These are phyloP conservation scores for Blastobasis adustella DNA, from an alignment of 2,888 invertebrate genomes.

Conservation along the genomic window DNA sequence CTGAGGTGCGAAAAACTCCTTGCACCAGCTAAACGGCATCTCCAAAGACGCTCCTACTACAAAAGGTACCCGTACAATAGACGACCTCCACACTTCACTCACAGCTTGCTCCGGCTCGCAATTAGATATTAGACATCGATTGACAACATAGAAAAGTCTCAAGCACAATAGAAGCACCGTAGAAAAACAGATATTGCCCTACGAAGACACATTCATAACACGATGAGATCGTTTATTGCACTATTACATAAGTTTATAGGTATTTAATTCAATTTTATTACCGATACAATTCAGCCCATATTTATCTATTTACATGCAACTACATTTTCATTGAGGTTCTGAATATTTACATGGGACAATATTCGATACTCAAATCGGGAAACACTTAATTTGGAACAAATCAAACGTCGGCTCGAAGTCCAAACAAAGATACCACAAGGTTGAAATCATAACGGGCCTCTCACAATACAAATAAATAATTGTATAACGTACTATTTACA, in stretches of 20 bases:
- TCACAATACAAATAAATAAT: slow-evolving; percentile 19
- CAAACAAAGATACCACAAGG: slow-evolving; percentile 20
- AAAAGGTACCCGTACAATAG: slow-evolving; percentile 30
- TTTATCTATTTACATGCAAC: slow-evolving; percentile 36
- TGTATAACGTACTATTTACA: slow-evolving; percentile 27
- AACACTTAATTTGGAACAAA: slow-evolving; percentile 10
- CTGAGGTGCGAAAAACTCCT: too few species aligned
- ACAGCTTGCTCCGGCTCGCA: slow-evolving; percentile 4
- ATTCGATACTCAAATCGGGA: neutral
- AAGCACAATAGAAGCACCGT: slow-evolving; percentile 31
- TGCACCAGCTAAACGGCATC: too few species aligned
- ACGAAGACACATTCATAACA: slow-evolving; percentile 19
- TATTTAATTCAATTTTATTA: neutral
- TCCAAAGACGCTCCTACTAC: slow-evolving; percentile 4
- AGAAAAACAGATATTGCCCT: slow-evolving; percentile 23
- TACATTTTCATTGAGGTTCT: slow-evolving; percentile 27
- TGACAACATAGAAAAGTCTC: slow-evolving; percentile 12
- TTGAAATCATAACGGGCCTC: slow-evolving; percentile 14
- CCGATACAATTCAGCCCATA: neutral
- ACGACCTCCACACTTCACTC: slow-evolving; percentile 28
- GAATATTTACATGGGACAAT: slow-evolving; percentile 38
- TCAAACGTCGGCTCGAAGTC: slow-evolving; percentile 3
- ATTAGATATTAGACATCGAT: slow-evolving; percentile 16
- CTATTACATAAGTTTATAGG: slow-evolving; percentile 14
- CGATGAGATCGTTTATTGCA: slow-evolving; percentile 48